Base-by-base conservation (phyloP, 1,140 invertebrate species). In the Drosophila nikananu region DNA sequence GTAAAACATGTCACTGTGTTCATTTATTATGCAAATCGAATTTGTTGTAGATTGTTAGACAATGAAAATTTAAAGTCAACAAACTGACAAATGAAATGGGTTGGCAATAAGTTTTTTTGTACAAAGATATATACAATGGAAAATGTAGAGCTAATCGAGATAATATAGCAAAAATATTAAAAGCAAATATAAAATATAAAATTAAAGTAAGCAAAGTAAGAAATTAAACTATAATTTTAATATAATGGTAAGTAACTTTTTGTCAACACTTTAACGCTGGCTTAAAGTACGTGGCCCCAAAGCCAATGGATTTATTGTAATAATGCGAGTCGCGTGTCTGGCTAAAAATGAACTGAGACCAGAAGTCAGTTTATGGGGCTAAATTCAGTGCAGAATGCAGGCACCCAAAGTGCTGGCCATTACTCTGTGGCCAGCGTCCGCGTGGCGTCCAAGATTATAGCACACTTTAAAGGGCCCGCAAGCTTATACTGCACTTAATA, bases 401-500 rank as follows among this genome's bases (percentile, higher is more conserved):
- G n/a, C 51, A 48, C 67, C 64, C 64, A 76, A 86, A 82, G 80
- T 86, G 84, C 27, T 67, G 57, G 71, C 62, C 65, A 60, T 57
- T 71, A 80, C 61, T 48, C 30, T 32, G 44, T n/a, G 51, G 21
- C 37, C 21, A 13, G 30, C 8, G 19, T 41, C 48, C 42, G 65
- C 71, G 19, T 46, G 60, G 42, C 61, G 35, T 13, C 35, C 21
- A 55, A 83, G 84, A 90, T 87, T 89, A 87, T 89, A 65, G 86
- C 84, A 84, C 57, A 81, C 77, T 87, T 89, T 87, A 81, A 84
- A 83, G 81, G 81, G 68, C 77, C 35, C 77, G 73, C 87, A 72
- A 87, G 77, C 84, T 89, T 81, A 87, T 89, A 76, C 78, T 75
- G 84, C 84, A 87, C 84, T 87, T 87, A 87, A 87, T 87, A 87